Percentiles rank a stretch among this genome's conserved stretches.
These are phyloP conservation scores for Puffinus mauretanicus DNA, from an alignment of 2,113 vertebrate species.

Conservation along the genomic window DNA sequence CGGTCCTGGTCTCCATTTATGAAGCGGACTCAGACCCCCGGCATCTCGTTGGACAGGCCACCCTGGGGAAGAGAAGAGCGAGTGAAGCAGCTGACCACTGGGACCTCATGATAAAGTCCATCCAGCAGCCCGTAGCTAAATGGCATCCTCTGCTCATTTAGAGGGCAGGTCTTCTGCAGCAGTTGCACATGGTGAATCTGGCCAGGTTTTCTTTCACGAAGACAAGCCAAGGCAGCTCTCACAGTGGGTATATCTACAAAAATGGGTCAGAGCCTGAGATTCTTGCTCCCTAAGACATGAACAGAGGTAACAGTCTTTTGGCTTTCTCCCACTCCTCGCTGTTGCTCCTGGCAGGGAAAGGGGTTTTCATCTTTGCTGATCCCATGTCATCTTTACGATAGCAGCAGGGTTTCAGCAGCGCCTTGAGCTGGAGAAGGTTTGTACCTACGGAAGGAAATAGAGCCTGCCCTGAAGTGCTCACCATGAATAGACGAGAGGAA, in stretches of 20 bases:
- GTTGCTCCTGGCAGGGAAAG: background rate
- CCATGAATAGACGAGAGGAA: background rate
- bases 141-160: slow-evolving; percentile 76
- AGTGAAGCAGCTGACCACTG: slow-evolving; percentile 68
- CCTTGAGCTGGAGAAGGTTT: background rate
- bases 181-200: background rate
- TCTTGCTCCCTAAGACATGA: background rate
- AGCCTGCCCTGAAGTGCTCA: background rate
- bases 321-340: background rate
- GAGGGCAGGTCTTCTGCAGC: background rate
- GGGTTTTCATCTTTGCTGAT: too few relatives aligned
- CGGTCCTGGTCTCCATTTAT: slow-evolving; percentile 71
- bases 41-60: slow-evolving; percentile 70
- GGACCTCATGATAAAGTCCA: slow-evolving; percentile 72
- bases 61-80: slow-evolving; percentile 61
- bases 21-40: slow-evolving; percentile 59
- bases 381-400: background rate
- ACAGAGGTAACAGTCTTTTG: background rate
- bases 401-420: background rate
- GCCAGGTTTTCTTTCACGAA: background rate
- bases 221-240: background rate
- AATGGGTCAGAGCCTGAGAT: background rate
- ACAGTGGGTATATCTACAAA: background rate
- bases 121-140: slow-evolving; percentile 76
- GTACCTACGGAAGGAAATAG: background rate